Conservation (phyloP, 2,888 invertebrate genomes). For the Colletes collaris region DNA sequence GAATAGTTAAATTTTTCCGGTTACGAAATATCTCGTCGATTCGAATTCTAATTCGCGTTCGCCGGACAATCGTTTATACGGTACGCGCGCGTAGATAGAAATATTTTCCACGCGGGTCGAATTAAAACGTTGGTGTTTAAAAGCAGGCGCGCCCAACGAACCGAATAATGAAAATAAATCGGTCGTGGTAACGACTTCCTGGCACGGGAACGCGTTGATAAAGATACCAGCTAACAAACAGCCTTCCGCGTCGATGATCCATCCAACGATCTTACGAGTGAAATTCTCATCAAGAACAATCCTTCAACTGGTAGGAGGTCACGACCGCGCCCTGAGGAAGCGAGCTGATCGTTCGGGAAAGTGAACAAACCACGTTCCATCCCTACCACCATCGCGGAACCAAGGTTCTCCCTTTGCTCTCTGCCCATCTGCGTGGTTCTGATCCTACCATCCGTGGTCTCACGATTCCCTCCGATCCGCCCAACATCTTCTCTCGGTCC, state of each 20-base stretch:
- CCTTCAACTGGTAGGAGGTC: constrained; percentile 71
- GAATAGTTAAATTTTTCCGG: too few species aligned
- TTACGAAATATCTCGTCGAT: too few species aligned
- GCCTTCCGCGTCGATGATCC: constrained; percentile 7
- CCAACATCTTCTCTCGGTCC: constrained; percentile 45
- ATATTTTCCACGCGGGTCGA: background rate
- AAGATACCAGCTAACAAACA: constrained; percentile 14
- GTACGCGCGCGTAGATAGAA: too few species aligned
- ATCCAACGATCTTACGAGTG: constrained; percentile 32
- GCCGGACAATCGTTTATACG: too few species aligned
- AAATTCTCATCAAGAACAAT: constrained; percentile 65
- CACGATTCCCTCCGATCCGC: constrained; percentile 63
- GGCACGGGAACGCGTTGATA: constrained; percentile 5
- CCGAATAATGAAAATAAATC: background rate
- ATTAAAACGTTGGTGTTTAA: background rate
- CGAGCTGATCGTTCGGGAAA: constrained; percentile 80
- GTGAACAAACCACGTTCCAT: constrained; percentile 83
- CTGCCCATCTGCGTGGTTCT: constrained; percentile 62
- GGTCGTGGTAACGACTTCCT: background rate
- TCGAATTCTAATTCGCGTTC: too few species aligned
- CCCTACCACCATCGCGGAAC: constrained; percentile 78
- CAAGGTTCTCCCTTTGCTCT: constrained; percentile 70
- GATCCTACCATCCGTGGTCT: constrained; percentile 67
- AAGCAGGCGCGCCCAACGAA: background rate
- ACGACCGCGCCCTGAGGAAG: constrained; percentile 81